A percentile compares a stretch with the other conserved stretches of the same genome.
Conservation (phyloP, 2,888 invertebrate species). For the Nowickia ferox region DNA sequence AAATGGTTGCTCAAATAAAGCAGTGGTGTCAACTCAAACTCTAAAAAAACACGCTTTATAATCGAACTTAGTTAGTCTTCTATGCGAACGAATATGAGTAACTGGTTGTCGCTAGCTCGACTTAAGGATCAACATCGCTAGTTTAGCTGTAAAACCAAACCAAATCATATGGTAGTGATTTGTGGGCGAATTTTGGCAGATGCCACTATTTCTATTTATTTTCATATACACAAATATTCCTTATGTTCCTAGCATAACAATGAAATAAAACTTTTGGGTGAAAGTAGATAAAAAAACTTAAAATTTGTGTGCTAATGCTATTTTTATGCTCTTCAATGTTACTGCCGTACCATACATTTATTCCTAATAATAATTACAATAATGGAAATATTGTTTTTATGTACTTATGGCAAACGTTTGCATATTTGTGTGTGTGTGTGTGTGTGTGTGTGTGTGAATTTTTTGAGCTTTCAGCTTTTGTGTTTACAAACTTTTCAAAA, state of each 20-base stretch:
- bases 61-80: too few relatives aligned
- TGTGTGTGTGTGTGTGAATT: slow-evolving; percentile 16
- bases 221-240: too few relatives aligned
- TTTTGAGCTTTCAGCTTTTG: slow-evolving; percentile 64
- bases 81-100: too few relatives aligned
- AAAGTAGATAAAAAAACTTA: neutral
- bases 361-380: slow-evolving; percentile 67
- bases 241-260: neutral
- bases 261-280: neutral
- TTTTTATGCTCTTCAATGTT: neutral
- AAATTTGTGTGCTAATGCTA: neutral
- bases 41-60: too few relatives aligned
- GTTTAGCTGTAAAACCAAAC: too few relatives aligned
- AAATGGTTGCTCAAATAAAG: too few relatives aligned
- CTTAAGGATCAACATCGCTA: too few relatives aligned
- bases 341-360: neutral
- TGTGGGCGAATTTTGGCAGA: too few relatives aligned
- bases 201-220: too few relatives aligned
- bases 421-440: neutral
- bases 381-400: slow-evolving; percentile 56
- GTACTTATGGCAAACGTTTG: neutral
- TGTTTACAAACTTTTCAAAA: slow-evolving; percentile 60
- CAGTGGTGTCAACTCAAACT: too few relatives aligned
- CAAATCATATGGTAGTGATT: too few relatives aligned
- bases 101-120: too few relatives aligned